Evolutionary conservation across 2,113 vertebrate genomes (phyloP).

Genomic region (Oxyura jamaicensis): DNA sequence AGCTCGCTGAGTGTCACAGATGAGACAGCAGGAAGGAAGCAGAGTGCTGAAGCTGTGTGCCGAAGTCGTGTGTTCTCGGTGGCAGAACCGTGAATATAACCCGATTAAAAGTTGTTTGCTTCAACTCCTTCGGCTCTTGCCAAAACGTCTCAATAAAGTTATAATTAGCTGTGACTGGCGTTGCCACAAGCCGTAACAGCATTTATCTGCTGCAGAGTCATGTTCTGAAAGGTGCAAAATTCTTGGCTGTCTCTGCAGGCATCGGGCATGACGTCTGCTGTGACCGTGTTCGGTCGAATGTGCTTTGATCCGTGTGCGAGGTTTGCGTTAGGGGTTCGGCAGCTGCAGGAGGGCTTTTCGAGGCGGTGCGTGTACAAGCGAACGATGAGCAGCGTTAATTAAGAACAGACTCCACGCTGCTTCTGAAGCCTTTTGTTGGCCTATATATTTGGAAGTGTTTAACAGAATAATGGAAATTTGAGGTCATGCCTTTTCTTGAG

Average conservation of each 20-base stretch:
- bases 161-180: slow-evolving; percentile 57
- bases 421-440: background rate
- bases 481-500: background rate
- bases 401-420: background rate
- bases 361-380: background rate
- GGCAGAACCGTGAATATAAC: slow-evolving; percentile 3
- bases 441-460: background rate
- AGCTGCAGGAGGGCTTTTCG: background rate
- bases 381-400: background rate
- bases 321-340: background rate
- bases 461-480: background rate
- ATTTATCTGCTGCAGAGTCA: slow-evolving; percentile 47
- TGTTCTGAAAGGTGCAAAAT: slow-evolving; percentile 63
- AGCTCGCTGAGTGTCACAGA: background rate
- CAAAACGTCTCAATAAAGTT: slow-evolving; percentile 55
- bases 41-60: background rate
- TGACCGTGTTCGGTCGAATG: background rate
- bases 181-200: background rate
- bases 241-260: background rate
- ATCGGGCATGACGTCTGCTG: background rate
- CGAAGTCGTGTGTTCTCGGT: background rate
- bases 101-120: background rate
- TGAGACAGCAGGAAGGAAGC: background rate
- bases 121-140: slow-evolving; percentile 19
- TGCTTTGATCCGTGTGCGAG: background rate